Percentiles rank a stretch among this genome's conserved stretches.
phyloP scores from a whole-genome alignment of 2,888 invertebrate species.

The Ceraclea dissimilis region DNA sequence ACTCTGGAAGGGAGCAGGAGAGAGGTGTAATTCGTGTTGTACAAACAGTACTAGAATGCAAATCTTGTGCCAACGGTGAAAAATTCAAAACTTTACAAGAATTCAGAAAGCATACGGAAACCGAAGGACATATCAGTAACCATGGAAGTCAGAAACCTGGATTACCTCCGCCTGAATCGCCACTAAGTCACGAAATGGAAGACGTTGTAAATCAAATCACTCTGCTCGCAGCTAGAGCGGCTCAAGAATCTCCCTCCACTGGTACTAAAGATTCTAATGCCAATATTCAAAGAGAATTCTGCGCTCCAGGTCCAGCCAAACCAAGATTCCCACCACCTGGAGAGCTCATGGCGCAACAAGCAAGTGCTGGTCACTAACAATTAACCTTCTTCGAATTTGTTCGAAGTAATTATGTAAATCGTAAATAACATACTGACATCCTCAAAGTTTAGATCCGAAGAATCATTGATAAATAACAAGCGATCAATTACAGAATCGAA shows the following conservation, averaged over 20 bases:
- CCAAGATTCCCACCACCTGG: conserved; percentile 50
- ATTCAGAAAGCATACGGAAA: conserved; percentile 57
- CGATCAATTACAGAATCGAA: too few species aligned
- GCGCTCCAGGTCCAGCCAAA: conserved; percentile 47
- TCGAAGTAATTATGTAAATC: conserved; percentile 19
- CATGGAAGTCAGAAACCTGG: conserved; percentile 28
- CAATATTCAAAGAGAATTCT: conserved; percentile 41
- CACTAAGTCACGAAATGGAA: conserved; percentile 72
- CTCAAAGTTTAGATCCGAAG: too few species aligned
- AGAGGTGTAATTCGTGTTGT: conserved; percentile 69
- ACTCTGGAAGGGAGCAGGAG: conserved; percentile 55
- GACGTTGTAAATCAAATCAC: conserved; percentile 79
- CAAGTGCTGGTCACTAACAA: conserved; percentile 47
- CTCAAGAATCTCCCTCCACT: conserved; percentile 48
- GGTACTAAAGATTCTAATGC: conserved; percentile 50
- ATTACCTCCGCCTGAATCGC: conserved; percentile 44
- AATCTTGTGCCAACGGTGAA: conserved; percentile 52
- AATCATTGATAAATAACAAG: too few species aligned
- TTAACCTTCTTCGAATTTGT: conserved; percentile 23
- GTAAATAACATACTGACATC: conserved; percentile 1
- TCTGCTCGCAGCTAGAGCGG: conserved; percentile 66
- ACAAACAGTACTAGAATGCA: conserved; percentile 67
- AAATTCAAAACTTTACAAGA: conserved; percentile 54
- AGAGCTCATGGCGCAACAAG: conserved; percentile 49
- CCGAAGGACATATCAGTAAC: conserved; percentile 44